Base-by-base conservation (phyloP, 2,888 invertebrate genomes). In the Oconnorella tubifera region DNA sequence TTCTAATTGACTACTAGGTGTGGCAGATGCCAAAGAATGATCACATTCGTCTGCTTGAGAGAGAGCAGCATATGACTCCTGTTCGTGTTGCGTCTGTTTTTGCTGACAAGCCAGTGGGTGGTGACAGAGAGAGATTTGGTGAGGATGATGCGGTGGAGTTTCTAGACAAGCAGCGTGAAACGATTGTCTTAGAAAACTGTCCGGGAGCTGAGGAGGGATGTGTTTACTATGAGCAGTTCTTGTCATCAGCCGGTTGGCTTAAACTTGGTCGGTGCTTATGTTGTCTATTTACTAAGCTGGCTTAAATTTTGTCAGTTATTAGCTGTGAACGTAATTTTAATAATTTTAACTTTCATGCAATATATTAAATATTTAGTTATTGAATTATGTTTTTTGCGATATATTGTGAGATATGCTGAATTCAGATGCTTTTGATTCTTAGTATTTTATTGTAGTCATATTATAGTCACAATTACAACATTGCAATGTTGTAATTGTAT, bases 201-300 rank as follows among this genome's bases (percentile, higher is more conserved):
- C 89, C 92, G 63, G 50, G 56, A 6, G 58, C 59, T 29, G 77
- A 76, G 51, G 78, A 77, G 58, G 80, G 80, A 25, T 89, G 89
- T 80, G 89, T 88, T 0, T 94, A 92, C 83, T 98, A 91, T 82
- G 95, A 97, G 80, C 97, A 98, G 78, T 91, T 90, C 81, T 91
- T 91, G 77, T 90, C 90, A 0, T 87, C 89, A 29, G 50, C 64
- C 48, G 80, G 81, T 48, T 76, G 79, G 66, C 81, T 80, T 69
- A 83, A 83, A 74, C 71, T 83, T 40, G 83, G 81, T 82, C 62
- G 71, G 76, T n/a, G n/a, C n/a, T n/a, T n/a, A n/a, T n/a, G n/a
- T 10, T 19, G 32, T 49, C 10, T n/a, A n/a, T n/a, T n/a, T n/a
- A n/a, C n/a, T n/a, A n/a, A n/a, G n/a, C n/a, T n/a, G n/a, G n/a